These are phyloP conservation scores for Litocranius walleri DNA, from an alignment of 2,113 vertebrate genomes.

Conservation along the genomic window DNA sequence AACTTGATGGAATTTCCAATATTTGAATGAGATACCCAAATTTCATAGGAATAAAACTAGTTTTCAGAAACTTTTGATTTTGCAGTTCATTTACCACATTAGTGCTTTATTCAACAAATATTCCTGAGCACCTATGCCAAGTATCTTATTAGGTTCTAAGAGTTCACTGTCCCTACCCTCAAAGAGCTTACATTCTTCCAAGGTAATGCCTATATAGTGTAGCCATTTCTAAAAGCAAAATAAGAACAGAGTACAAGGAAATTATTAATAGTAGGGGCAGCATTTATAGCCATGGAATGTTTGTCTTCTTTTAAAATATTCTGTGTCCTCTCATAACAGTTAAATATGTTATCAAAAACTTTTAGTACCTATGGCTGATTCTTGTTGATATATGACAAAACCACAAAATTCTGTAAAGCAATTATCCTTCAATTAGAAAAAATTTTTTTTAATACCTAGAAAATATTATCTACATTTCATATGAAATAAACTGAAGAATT, in stretches of 20 bases:
- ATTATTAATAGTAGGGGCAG: not conserved
- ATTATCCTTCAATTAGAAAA: not conserved
- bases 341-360: not conserved
- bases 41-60: not conserved
- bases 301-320: not conserved
- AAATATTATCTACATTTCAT: not conserved
- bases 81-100: not conserved
- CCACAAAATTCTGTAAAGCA: not conserved
- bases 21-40: not conserved
- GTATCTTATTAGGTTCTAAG: not conserved
- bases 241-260: not conserved
- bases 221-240: not conserved
- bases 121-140: not conserved
- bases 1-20: not conserved
- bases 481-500: not conserved
- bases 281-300: not conserved
- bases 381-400: not conserved
- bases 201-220: not conserved
- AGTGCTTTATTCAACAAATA: conserved; percentile 24
- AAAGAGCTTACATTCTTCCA: not conserved
- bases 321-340: not conserved
- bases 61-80: conserved; percentile 5
- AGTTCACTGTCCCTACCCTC: not conserved
- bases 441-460: not conserved
- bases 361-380: not conserved